Conservation (phyloP, 2,888 invertebrate species). For the Kryphioiulus occultus region DNA sequence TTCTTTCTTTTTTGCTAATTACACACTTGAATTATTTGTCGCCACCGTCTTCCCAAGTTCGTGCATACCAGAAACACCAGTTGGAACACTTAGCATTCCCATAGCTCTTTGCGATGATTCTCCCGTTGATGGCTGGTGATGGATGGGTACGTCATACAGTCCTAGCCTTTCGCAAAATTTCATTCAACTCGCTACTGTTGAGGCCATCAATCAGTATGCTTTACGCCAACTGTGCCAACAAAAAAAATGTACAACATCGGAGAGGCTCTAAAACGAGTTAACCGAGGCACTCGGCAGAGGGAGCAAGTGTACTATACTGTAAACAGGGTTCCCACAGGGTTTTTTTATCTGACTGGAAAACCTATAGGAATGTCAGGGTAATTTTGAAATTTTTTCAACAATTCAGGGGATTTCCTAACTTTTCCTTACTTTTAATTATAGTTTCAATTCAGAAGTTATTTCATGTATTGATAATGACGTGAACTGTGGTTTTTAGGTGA, state of each 20-base stretch:
- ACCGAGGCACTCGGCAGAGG: neutral
- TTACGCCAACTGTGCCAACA: neutral
- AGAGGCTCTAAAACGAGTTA: neutral
- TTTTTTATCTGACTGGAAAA: too few relatives aligned
- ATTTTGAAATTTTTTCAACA: too few relatives aligned
- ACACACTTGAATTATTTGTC: slow-evolving; percentile 5
- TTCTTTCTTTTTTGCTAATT: slow-evolving; percentile 29
- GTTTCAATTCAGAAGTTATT: too few relatives aligned
- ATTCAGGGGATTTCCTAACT: too few relatives aligned
- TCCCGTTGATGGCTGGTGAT: neutral
- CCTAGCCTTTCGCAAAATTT: neutral
- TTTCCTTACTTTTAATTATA: too few relatives aligned
- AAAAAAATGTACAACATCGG: neutral
- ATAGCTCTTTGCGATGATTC: slow-evolving; percentile 27
- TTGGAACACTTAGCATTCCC: slow-evolving; percentile 39
- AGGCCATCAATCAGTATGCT: neutral
- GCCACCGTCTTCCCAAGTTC: neutral
- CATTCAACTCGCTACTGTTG: slow-evolving; percentile 27
- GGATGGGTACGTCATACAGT: slow-evolving; percentile 10
- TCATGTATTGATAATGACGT: too few relatives aligned
- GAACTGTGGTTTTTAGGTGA: too few relatives aligned
- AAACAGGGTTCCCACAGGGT: too few relatives aligned
- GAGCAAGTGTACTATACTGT: neutral
- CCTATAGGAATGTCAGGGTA: too few relatives aligned
- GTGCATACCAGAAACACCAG: slow-evolving; percentile 33